Conservation (phyloP, 2,113 vertebrate genomes). For the Callaeas wilsoni region DNA sequence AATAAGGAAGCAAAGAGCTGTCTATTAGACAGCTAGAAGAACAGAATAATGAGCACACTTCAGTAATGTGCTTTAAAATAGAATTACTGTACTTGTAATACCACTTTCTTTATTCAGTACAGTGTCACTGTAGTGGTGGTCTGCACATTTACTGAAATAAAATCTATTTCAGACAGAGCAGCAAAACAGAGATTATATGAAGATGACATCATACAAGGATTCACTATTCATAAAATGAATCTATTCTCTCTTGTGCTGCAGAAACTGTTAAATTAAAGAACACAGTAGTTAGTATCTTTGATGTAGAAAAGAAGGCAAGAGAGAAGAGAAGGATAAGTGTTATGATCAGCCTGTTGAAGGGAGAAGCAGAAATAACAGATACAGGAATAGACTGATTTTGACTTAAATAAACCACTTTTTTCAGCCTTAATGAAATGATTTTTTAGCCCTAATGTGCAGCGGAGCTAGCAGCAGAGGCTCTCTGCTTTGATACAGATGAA, state of each 20-base stretch:
- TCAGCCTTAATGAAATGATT: constrained; percentile 45
- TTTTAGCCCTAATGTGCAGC: constrained; percentile 30
- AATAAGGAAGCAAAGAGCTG: neutral
- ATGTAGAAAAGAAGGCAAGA: constrained; percentile 36
- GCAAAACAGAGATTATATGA: neutral
- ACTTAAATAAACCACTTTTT: constrained; percentile 1
- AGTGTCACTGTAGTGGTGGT: neutral
- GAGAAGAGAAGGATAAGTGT: neutral
- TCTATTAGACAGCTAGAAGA: neutral
- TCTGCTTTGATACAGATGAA: constrained; percentile 58
- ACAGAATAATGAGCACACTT: neutral
- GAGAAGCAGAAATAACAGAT: neutral
- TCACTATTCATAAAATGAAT: constrained; percentile 47
- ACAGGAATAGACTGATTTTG: constrained; percentile 24
- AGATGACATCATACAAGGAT: neutral
- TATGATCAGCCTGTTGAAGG: neutral
- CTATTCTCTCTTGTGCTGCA: constrained; percentile 32
- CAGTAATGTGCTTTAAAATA: neutral
- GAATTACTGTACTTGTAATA: neutral
- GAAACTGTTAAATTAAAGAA: constrained; percentile 64
- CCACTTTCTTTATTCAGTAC: neutral
- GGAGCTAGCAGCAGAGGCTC: constrained; percentile 14
- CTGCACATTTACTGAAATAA: neutral
- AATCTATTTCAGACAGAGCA: constrained; percentile 10
- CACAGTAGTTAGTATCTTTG: constrained; percentile 14